phyloP scores from a whole-genome alignment of 1,140 invertebrate species.

The Bacillus rossius region DNA sequence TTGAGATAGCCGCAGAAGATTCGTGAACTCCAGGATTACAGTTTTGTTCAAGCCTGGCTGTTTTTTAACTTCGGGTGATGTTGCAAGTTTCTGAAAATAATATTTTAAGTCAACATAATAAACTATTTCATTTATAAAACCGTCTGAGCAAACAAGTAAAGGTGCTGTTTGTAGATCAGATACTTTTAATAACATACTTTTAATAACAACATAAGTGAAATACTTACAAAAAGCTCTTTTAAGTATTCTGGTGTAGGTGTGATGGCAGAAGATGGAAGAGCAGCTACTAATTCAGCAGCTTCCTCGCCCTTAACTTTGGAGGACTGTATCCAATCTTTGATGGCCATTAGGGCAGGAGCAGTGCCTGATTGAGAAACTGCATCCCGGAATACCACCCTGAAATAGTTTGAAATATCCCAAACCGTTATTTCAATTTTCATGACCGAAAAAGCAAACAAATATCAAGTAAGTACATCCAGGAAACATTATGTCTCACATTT shows the following conservation, averaged over 20 bases:
- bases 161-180: too few relatives aligned
- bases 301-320: slow-evolving; percentile 47
- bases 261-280: slow-evolving; percentile 44
- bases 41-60: slow-evolving; percentile 41
- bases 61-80: too few relatives aligned
- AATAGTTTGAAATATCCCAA: neutral
- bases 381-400: slow-evolving; percentile 54
- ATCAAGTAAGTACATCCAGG: too few relatives aligned
- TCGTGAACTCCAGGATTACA: slow-evolving; percentile 50
- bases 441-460: too few relatives aligned
- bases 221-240: slow-evolving; percentile 47
- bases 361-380: slow-evolving; percentile 58
- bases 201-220: too few relatives aligned
- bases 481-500: too few relatives aligned
- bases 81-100: too few relatives aligned
- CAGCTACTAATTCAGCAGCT: slow-evolving; percentile 48
- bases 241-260: slow-evolving; percentile 59
- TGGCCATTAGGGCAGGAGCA: slow-evolving; percentile 52
- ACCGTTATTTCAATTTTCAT: neutral
- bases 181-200: too few relatives aligned
- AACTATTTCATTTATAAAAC: too few relatives aligned
- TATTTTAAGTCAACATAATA: too few relatives aligned
- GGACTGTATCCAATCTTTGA: slow-evolving; percentile 53
- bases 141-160: too few relatives aligned
- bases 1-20: slow-evolving; percentile 50